Evolutionary conservation across 2,888 invertebrate species (phyloP).

Genomic region (Acanthacorydalis orientalis): DNA sequence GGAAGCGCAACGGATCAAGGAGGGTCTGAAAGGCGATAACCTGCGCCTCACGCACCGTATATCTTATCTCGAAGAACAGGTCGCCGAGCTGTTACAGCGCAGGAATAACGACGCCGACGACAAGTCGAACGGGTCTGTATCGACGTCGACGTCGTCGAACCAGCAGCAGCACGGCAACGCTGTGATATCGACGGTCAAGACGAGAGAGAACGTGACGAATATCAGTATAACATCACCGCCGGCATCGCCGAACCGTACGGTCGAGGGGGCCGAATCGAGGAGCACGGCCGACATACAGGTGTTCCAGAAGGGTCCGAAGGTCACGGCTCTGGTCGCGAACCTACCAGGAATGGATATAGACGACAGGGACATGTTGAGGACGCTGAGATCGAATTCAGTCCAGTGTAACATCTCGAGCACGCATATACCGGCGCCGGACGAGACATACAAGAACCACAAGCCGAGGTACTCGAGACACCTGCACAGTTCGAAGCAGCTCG

Average conservation of each 20-base stretch:
- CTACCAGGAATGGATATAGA: conserved; percentile 36
- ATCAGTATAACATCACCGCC: conserved; percentile 49
- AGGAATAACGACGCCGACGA: neutral
- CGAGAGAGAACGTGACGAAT: conserved; percentile 48
- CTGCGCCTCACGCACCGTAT: conserved; percentile 73
- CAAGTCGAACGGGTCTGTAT: neutral
- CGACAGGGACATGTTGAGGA: conserved; percentile 21
- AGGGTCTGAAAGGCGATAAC: conserved; percentile 51
- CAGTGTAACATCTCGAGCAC: conserved; percentile 39
- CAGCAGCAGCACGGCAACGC: conserved; percentile 15
- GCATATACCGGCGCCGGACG: conserved; percentile 20
- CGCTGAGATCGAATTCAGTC: conserved; percentile 35
- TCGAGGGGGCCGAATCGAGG: no score
- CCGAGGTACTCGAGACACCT: conserved; percentile 11
- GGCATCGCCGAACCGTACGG: conserved; percentile 12
- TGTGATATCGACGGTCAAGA: conserved; percentile 34
- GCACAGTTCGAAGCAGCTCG: conserved; percentile 26
- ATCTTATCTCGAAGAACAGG: conserved; percentile 79
- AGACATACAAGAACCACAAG: conserved; percentile 17
- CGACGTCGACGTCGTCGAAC: conserved; percentile 4
- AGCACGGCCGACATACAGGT: conserved; percentile 1
- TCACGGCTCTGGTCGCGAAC: conserved; percentile 53
- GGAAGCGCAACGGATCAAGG: conserved; percentile 44
- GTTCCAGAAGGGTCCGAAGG: conserved; percentile 30
- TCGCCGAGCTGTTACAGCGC: conserved; percentile 28